Evolutionary conservation across 2,888 invertebrate genomes (phyloP), one percentile per base, ranked within the genome.

Genomic region (Mesochorus sp.): DNA sequence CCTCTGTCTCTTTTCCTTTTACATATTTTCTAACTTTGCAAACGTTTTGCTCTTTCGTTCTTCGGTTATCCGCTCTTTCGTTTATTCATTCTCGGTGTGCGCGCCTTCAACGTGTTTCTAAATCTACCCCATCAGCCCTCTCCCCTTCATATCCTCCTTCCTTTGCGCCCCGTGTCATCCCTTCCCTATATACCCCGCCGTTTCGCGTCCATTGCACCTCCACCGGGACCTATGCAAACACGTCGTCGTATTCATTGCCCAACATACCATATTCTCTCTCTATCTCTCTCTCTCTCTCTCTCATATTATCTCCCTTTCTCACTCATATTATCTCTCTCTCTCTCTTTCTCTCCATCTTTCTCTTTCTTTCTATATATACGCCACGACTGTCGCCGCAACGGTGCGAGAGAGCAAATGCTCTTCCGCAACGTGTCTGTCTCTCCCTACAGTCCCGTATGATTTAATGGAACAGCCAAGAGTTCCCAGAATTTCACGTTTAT

Each of bases 151-250:
- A 24, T 21, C 39, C 64, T 66, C 49, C 26, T 39, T 34, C 39
- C 28, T 19, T 49, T 59, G n/a, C 19, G 49, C 34, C 55, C 44
- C 57, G 47, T 59, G 76, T 70, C 44, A 59, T 66, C 71, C 75
- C 75, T 76, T 76, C 67, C 72, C n/a, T n/a, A n/a, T n/a, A n/a
- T 76, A 62, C 44, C 37, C 49, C n/a, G n/a, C 10, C 57, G 57
- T 68, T 59, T 72, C 73, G 79, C 80, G 82, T 82, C 83, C 83
- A 85, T 83, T 84, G 85, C 84, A 84, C 82, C 83, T 83, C 82
- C 75, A 62, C 12, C 61, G 80, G 84, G 85, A 84, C 87, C 86
- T 87, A 85, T 85, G 87, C 85, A 88, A 88, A 88, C 86, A 88
- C 77, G 83, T 57, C 68, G 70, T 79, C 79, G 87, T 82, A 87